phyloP scores from a whole-genome alignment of 23 tunicate genomes.

The Phallusia fumigata region DNA sequence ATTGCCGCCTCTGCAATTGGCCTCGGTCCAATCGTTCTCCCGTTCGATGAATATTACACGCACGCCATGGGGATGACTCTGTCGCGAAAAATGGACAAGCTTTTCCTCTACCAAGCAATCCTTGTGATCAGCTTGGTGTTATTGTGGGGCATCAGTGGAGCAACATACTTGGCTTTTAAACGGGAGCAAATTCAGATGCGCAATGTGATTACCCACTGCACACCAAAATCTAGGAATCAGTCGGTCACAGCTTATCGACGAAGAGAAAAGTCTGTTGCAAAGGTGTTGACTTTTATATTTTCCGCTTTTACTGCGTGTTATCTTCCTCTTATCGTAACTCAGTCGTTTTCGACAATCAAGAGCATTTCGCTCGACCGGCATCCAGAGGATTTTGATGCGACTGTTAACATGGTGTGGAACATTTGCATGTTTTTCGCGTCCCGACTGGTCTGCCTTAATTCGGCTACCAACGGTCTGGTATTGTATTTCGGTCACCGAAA shows the following conservation, averaged over 20 bases:
- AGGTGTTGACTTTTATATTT: conserved; percentile 4
- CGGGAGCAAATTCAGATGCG: not conserved
- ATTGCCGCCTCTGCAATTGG: conserved; percentile 14
- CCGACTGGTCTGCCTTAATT: conserved; percentile 26
- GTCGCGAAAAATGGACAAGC: conserved; percentile 32
- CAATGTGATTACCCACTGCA: not conserved
- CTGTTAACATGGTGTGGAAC: conserved; percentile 16
- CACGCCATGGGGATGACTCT: conserved; percentile 42
- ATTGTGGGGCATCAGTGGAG: conserved; percentile 11
- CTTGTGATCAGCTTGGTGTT: conserved; percentile 5
- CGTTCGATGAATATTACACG: conserved; percentile 20
- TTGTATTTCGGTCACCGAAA: conserved; percentile 21
- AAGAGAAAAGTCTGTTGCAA: not conserved
- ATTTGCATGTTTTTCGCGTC: conserved; percentile 39
- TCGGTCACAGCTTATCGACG: not conserved
- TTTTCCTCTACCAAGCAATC: conserved; percentile 14
- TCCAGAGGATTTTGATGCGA: conserved; percentile 26
- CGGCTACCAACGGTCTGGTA: conserved; percentile 30
- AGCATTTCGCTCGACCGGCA: not conserved
- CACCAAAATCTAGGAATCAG: not conserved
- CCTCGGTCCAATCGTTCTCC: conserved; percentile 23
- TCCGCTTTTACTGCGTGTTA: conserved; percentile 32
- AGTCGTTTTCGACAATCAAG: conserved; percentile 21
- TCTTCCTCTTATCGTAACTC: conserved; percentile 33
- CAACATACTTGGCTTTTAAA: conserved; percentile 9